Evolutionary conservation across 2,888 invertebrate genomes (phyloP), one percentile per base, ranked within the genome.

Genomic region (Noctua janthina): DNA sequence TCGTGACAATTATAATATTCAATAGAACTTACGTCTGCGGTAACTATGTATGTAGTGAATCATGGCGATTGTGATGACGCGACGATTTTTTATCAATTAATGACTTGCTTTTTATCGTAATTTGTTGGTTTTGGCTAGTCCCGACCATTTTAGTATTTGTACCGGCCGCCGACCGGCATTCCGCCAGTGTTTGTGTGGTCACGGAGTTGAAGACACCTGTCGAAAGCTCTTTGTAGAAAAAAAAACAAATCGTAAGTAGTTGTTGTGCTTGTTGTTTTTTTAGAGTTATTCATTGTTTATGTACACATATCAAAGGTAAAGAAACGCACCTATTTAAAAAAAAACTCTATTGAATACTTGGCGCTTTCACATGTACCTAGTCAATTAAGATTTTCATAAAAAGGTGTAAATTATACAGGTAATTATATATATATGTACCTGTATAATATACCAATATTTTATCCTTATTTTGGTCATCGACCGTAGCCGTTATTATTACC

Each of bases 61-160:
- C 67, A 56, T 23, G 56, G 3, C 29, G 17, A 4, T 43, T 43
- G 59, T 79, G 59, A 79, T 79, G 80, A 69, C 43, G 23, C 56
- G 29, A 0, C 67, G 17, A 51, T 51, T 59, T 56, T 68, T 68
- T 59, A 79, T 79, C 79, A 62, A 51, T 79, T 6, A 29, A 29
- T 79, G 79, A 79, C 80, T 79, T 79, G 80, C 79, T 51, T 35
- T 78, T 66, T 69, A 59, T 54, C 66, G 46, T 15, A 54, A 66
- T n/a, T 66, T 78, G 43, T 78, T 56, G 51, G 29, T 75, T 75
- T 76, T 46, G 17, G 76, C 17, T 0, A n/a, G 46, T 39, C 23
- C 43, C 4, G 46, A 8, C 1, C 43, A 8, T 17, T 66, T 56
- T 56, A 29, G 78, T 62, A 79, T 78, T 39, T 39, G 15, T 59